These are phyloP conservation scores for Arizona elegans DNA, from an alignment of 2,113 vertebrate genomes.

Conservation along the genomic window DNA sequence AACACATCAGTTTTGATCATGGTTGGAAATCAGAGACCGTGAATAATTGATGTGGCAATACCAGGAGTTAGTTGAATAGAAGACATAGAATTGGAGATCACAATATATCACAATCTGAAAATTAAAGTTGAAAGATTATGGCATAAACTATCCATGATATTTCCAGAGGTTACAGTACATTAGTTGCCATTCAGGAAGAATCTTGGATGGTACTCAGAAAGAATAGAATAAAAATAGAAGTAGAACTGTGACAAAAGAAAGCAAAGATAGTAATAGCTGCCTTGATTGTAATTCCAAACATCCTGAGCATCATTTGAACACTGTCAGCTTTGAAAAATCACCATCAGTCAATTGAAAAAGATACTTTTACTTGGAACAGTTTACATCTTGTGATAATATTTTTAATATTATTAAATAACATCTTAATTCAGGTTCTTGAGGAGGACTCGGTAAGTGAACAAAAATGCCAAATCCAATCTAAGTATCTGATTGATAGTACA, in stretches of 20 bases:
- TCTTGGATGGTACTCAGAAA: neutral
- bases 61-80: neutral
- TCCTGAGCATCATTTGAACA: no score
- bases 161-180: neutral
- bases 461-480: neutral
- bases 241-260: no score
- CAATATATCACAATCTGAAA: neutral
- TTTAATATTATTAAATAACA: neutral
- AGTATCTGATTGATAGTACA: neutral
- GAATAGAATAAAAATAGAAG: neutral
- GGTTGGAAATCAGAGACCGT: neutral
- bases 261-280: no score
- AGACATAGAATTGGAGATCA: neutral
- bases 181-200: neutral
- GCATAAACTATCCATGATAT: neutral
- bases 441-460: neutral
- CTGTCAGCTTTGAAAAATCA: neutral
- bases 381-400: neutral
- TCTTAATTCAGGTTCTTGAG: neutral
- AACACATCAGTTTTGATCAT: neutral
- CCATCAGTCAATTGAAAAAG: neutral
- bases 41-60: neutral
- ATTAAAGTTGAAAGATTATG: neutral
- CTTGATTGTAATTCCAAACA: no score
- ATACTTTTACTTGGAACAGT: neutral